Base-by-base conservation (phyloP, 2,797 vertebrate genomes). In the Petrocephalus sullivani region DNA sequence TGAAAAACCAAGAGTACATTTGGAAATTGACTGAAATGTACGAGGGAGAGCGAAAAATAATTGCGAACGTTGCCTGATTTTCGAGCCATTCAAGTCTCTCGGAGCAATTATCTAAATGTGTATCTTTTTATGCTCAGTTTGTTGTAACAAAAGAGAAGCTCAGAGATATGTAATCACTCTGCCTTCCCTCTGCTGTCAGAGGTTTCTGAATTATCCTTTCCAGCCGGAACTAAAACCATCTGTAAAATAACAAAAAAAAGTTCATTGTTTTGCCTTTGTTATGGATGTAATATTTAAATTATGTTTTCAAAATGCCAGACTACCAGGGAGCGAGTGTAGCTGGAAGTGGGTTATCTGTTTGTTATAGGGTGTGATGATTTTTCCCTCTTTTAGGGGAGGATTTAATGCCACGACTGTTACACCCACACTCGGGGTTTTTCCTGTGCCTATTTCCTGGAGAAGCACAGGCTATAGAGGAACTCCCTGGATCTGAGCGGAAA, bases 91-190 rank as follows among this genome's bases (percentile, higher is more conserved):
- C 75, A n/a, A 81, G 41, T 81, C 75, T 81, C 75, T 81, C 75
- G 33, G 75, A 46, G 75, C 75, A 81, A 81, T 81, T 81, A 81
- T 81, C 75, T 81, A 81, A 81, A 81, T 81, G 75, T 49, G 75
- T 81, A 81, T 81, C 41, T 81, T 81, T 81, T 81, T 14, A 81
- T 81, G 75, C 75, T 81, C 41, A 19, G 75, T 81, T 81, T 81
- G 41, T 28, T 49, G 7, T 46, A 81, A 81, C 75, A 81, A 49
- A 81, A 81, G 75, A 81, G 19, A n/a, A 81, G 7, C 75, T 8
- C 37, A 8, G 37, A 78, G 71, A 49, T 81, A 49, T 28, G 75
- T 19, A 81, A 81, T 81, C 75, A 49, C 19, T 71, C 67, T 71
- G 33, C 12, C 67, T 41, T 41, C 75, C 75, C 7, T 81, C 46